phyloP scores from a whole-genome alignment of 2,797 vertebrate genomes.

The Galaxias olidus region DNA sequence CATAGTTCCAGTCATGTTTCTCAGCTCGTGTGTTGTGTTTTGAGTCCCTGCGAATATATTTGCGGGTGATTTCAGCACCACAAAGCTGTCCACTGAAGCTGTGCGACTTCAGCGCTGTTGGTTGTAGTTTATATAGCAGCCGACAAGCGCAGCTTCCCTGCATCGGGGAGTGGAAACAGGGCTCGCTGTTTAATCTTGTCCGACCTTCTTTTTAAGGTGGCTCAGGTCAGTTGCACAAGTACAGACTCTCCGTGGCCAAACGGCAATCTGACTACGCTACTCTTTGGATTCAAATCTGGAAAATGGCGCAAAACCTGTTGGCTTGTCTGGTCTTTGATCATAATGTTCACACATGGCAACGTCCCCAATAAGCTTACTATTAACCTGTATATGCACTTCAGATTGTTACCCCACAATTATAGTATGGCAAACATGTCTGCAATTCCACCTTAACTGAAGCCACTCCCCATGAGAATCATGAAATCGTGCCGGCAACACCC shows the following conservation, averaged over 20 bases:
- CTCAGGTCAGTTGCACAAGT: slow-evolving; percentile 9
- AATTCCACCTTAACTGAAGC: slow-evolving; percentile 63
- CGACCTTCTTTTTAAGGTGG: slow-evolving; percentile 70
- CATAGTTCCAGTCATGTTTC: slow-evolving; percentile 55
- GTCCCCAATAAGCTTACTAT: too few relatives aligned
- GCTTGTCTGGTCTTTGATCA: too few relatives aligned
- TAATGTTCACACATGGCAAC: too few relatives aligned
- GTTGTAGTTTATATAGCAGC: slow-evolving; percentile 79
- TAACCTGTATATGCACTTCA: too few relatives aligned
- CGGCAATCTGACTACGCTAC: too few relatives aligned
- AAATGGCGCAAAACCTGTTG: too few relatives aligned
- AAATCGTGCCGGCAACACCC: background rate
- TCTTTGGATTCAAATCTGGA: too few relatives aligned
- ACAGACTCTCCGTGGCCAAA: too few relatives aligned
- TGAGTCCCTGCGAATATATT: slow-evolving; percentile 9
- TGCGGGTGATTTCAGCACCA: slow-evolving; percentile 66
- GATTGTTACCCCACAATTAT: too few relatives aligned
- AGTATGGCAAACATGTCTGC: background rate
- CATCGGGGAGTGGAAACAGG: slow-evolving; percentile 80
- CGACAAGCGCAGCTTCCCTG: slow-evolving; percentile 65
- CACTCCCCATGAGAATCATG: slow-evolving; percentile 13
- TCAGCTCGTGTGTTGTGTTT: background rate
- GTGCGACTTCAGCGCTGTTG: slow-evolving; percentile 63
- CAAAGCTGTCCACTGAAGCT: slow-evolving; percentile 77
- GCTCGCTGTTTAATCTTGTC: slow-evolving; percentile 65